These are phyloP conservation scores for Eledona agricola DNA, from an alignment of 2,888 invertebrate species.

Conservation along the genomic window DNA sequence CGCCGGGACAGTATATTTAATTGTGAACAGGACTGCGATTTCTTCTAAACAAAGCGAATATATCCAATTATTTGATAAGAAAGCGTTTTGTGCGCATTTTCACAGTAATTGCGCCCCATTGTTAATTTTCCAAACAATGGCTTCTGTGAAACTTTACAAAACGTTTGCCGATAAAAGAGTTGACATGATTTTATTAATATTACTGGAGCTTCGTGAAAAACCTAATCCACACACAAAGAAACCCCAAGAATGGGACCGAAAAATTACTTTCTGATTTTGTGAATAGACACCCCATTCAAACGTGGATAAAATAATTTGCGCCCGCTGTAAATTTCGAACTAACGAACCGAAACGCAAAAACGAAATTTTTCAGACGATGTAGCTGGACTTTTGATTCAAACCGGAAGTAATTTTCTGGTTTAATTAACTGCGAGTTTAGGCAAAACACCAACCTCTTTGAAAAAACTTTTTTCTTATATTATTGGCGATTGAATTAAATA, in stretches of 20 bases:
- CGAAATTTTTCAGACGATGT: neutral
- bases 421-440: conserved; percentile 5
- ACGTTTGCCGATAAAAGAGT: neutral
- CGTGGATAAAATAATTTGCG: neutral
- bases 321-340: neutral
- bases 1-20: too few relatives aligned
- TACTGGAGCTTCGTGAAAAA: too few relatives aligned
- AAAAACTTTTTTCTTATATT: neutral
- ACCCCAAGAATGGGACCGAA: too few relatives aligned
- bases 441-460: neutral
- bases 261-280: too few relatives aligned
- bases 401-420: conserved; percentile 3
- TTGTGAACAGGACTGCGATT: neutral
- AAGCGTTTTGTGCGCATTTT: neutral
- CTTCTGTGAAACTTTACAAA: conserved; percentile 1
- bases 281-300: too few relatives aligned
- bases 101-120: conserved; percentile 10
- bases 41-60: conserved; percentile 5
- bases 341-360: neutral
- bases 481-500: too few relatives aligned
- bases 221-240: too few relatives aligned
- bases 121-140: conserved; percentile 2
- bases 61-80: conserved; percentile 20
- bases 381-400: too few relatives aligned
- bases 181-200: too few relatives aligned